phyloP scores from a whole-genome alignment of 2,797 vertebrate species.

The Danio kyathit region DNA sequence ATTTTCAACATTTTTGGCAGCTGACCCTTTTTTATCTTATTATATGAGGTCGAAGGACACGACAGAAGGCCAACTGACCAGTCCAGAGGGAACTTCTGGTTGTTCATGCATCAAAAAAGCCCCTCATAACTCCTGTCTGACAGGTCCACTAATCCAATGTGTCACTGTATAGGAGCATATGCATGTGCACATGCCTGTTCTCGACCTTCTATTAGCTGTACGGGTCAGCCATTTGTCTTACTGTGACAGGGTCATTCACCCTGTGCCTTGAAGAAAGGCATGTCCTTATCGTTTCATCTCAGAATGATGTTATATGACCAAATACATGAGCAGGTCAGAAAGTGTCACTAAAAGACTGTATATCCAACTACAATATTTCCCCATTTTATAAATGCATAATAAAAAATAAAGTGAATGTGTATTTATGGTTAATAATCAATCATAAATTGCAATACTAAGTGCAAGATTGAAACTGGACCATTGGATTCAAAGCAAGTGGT shows the following conservation, averaged over 20 bases:
- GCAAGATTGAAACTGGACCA: neutral
- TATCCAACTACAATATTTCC: neutral
- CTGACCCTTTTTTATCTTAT: constrained; percentile 14
- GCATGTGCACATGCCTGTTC: constrained; percentile 30
- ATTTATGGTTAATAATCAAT: neutral
- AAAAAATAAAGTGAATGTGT: neutral
- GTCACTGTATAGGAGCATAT: constrained; percentile 31
- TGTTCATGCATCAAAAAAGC: constrained; percentile 19
- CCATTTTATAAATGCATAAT: constrained; percentile 11
- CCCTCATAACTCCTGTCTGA: constrained; percentile 27
- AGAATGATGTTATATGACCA: constrained; percentile 7
- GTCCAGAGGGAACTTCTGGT: constrained; percentile 14
- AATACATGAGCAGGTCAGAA: neutral
- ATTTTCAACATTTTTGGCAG: constrained; percentile 3
- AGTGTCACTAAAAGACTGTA: constrained; percentile 1
- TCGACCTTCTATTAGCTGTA: constrained; percentile 22
- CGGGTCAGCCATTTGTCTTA: constrained; percentile 40
- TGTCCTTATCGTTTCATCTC: constrained; percentile 26
- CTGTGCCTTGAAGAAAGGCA: constrained; percentile 12
- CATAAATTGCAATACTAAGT: neutral
- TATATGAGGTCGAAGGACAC: constrained; percentile 24
- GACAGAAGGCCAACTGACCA: constrained; percentile 36
- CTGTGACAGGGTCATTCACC: constrained; percentile 49
- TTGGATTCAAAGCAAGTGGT: too few species aligned
- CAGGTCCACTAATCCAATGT: constrained; percentile 40